Evolutionary conservation across 2,888 invertebrate species (phyloP).

Genomic region (Coenonympha arcania): DNA sequence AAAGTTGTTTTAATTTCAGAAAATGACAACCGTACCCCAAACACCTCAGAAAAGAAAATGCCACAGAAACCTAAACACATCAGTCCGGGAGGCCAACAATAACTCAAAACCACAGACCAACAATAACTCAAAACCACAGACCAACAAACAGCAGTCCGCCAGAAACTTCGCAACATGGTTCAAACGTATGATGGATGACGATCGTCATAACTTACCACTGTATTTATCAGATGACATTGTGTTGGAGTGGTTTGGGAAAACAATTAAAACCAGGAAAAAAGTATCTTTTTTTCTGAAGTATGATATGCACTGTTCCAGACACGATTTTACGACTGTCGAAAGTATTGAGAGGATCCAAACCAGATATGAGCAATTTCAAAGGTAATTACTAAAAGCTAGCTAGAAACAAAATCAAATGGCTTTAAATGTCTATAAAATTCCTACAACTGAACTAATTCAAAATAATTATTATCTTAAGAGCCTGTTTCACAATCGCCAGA

Average conservation of each 20-base stretch:
- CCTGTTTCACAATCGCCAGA: no score
- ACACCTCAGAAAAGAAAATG: conserved; percentile 38
- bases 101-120: conserved; percentile 37
- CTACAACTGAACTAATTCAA: no score
- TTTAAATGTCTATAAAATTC: no score
- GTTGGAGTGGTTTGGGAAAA: conserved; percentile 79
- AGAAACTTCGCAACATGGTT: conserved; percentile 64
- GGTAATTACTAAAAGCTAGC: no score
- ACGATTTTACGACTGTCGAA: conserved; percentile 64
- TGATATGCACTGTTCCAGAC: conserved; percentile 69
- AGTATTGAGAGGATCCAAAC: conserved; percentile 53
- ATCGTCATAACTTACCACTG: conserved; percentile 60
- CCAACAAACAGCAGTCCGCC: conserved; percentile 46
- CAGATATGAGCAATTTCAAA: conserved; percentile 42
- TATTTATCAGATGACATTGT: conserved; percentile 69
- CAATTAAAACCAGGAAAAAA: conserved; percentile 73
- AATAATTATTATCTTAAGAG: no score
- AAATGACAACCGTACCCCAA: conserved; percentile 47
- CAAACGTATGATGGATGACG: conserved; percentile 66
- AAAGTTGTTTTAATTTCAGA: conserved; percentile 22
- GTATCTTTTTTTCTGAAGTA: conserved; percentile 72
- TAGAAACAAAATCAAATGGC: no score
- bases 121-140: conserved; percentile 34
- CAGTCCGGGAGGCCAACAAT: conserved; percentile 40
- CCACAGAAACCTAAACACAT: conserved; percentile 24